Percentiles rank a stretch among this genome's conserved stretches.
These are phyloP conservation scores for Cataglyphis livida DNA, from an alignment of 2,888 invertebrate species.

Conservation along the genomic window DNA sequence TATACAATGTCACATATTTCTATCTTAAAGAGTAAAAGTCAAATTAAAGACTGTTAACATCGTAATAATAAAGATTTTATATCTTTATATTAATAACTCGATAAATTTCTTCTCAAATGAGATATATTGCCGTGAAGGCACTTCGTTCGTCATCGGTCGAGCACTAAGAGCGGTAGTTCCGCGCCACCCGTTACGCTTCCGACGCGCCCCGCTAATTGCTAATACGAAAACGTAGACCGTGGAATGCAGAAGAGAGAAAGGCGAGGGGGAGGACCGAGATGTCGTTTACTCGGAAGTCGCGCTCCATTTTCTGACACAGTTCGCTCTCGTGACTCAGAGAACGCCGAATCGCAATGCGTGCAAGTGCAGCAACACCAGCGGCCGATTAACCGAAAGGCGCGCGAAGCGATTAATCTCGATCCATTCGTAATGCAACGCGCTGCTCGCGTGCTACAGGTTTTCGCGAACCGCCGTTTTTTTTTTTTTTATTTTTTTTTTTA, in stretches of 20 bases:
- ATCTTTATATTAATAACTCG: not conserved
- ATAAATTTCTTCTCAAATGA: not conserved
- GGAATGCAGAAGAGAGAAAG: conserved; percentile 41
- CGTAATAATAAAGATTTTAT: not conserved
- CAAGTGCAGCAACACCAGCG: conserved; percentile 26
- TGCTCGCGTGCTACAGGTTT: conserved; percentile 33
- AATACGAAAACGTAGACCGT: conserved; percentile 70
- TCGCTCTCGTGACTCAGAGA: conserved; percentile 56
- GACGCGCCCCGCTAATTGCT: conserved; percentile 70
- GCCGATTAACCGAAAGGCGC: conserved; percentile 42
- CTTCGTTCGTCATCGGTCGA: not conserved
- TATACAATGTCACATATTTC: not conserved
- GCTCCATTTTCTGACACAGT: conserved; percentile 61
- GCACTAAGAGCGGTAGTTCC: not conserved
- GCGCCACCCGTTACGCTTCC: conserved; percentile 34
- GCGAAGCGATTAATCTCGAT: conserved; percentile 40
- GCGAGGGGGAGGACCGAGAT: not conserved
- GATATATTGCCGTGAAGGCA: too few species aligned
- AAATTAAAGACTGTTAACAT: not conserved
- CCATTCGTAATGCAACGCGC: conserved; percentile 33
- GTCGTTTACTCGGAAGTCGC: conserved; percentile 41
- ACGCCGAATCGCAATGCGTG: conserved; percentile 43
- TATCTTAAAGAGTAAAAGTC: not conserved
- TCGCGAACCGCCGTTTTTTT: conserved; percentile 14
- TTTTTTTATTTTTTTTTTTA: not conserved